Evolutionary conservation across 2,888 invertebrate species (phyloP), one percentile per base, ranked within the genome.

Genomic region (Melieria crassipennis): DNA sequence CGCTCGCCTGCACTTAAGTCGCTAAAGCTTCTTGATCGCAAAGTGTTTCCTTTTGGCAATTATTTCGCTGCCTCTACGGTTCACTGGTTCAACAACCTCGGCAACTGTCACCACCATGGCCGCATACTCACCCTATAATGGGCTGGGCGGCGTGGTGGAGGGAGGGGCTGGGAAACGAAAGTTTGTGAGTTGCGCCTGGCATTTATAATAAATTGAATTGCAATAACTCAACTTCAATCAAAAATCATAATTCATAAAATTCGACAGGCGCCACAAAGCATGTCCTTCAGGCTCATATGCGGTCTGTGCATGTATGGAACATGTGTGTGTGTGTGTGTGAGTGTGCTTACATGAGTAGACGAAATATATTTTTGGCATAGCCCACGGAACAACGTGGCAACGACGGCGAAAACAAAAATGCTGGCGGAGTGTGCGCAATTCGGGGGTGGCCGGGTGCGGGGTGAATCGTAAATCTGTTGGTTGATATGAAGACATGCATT

Each of bases 211-310:
- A 83, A 83, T 81, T 81, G 79, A 79, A 79, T 82, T 76, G 83
- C 80, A 82, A 84, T 85, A 85, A 85, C 79, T 85, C 82, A 85
- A 82, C 81, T 84, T 85, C 85, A 85, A 84, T 85, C 84, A 84
- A 85, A 84, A 85, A 84, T 85, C 86, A 84, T 84, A 84, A 84
- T 81, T 85, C 83, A 84, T 83, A 75, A 72, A 58, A 58, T 58
- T 42, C 58, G 13, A 58, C 42, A 58, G 58, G 10, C 42, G 42
- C 16, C 52, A 13, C 52, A 13, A 52, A 11, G 52, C 11, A 52
- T n/a, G 52, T 52, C 13, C 52, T 52, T 52, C 50, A 10, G 9
- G 9, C 11, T 50, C 11, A 1, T 50, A 7, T 50, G 11, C 50
- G 2, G 30, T 30, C 13, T n/a, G 42, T 42, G 9, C 60, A 60